phyloP scores from a whole-genome alignment of 1,140 invertebrate genomes.

The Oncopeltus fasciatus region DNA sequence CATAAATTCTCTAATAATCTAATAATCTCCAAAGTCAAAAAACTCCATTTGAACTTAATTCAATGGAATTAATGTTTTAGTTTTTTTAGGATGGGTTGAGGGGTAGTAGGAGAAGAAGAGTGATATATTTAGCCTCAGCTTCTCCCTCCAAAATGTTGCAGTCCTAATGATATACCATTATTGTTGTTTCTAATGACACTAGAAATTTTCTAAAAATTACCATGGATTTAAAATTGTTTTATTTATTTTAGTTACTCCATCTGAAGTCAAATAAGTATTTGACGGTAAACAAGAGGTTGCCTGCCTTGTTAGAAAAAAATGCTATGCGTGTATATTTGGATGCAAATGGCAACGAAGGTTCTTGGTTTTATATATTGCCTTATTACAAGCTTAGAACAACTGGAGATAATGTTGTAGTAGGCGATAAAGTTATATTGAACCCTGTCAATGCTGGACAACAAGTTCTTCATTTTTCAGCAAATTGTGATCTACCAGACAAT shows the following conservation, averaged over 20 bases:
- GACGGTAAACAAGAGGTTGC: constrained; percentile 93
- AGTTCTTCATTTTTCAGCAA: constrained; percentile 82
- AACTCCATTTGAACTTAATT: too few species aligned
- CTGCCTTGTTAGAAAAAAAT: constrained; percentile 93
- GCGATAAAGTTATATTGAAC: constrained; percentile 94
- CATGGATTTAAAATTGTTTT: background rate
- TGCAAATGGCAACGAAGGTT: constrained; percentile 93
- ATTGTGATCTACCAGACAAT: constrained; percentile 84
- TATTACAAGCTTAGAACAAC: constrained; percentile 93
- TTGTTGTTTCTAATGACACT: too few species aligned
- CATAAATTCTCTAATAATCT: too few species aligned
- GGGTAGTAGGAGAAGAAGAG: too few species aligned
- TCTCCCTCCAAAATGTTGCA: too few species aligned
- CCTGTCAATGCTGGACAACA: constrained; percentile 92
- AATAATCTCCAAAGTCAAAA: too few species aligned
- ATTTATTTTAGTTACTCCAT: constrained; percentile 64
- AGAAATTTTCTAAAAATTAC: background rate
- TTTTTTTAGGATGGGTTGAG: too few species aligned
- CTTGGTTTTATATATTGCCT: constrained; percentile 96
- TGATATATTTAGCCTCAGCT: too few species aligned
- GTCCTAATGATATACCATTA: too few species aligned
- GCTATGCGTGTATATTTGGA: constrained; percentile 96
- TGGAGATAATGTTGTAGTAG: constrained; percentile 94
- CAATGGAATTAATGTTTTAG: too few species aligned
- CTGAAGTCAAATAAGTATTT: constrained; percentile 98